Evolutionary conservation across 2,113 vertebrate genomes (phyloP), one percentile per base, ranked within the genome.

Genomic region (Trinectes maculatus): DNA sequence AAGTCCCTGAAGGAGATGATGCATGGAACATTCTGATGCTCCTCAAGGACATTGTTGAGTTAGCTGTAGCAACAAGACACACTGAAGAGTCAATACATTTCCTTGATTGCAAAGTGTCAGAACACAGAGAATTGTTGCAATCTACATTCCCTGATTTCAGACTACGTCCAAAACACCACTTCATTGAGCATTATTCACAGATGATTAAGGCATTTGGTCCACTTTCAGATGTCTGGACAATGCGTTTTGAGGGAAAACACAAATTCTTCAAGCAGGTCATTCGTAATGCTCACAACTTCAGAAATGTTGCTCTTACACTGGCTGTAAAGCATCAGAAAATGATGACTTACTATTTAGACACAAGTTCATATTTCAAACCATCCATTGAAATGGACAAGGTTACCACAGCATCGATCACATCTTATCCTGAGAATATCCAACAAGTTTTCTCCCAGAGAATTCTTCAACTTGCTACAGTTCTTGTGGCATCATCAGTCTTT

Each of bases 31-130:
- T 59, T 46, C 19, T 77, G 29, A 3, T 65, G 46, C 44, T 53
- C 12, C 47, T 71, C 0, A 64, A 71, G 59, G 59, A 71, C 8
- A 53, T 70, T 39, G 52, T 59, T 53, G 66, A 77, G 21, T 34
- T 61, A 33, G 31, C 49, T 48, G 33, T 71, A 0, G 31, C 59
- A 26, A 33, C 74, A 53, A 53, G 5, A 1, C 48, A 59, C 31
- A 76, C 15, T 25, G 47, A 56, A 19, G 49, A 72, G 19, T 56
- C 42, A 2, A 1, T 49, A 15, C 25, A 33, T 28, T 47, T 40
- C 24, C 25, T 54, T 13, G 58, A 72, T 1, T 56, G 25, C 26
- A 63, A 62, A 40, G 9, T 62, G 8, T 37, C 49, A 40, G 59
- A 64, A 47, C 52, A 64, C 2, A 24, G 52, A 47, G 15, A 57